Conservation (phyloP, 2,888 invertebrate species). For the Melanostoma mellinum region DNA sequence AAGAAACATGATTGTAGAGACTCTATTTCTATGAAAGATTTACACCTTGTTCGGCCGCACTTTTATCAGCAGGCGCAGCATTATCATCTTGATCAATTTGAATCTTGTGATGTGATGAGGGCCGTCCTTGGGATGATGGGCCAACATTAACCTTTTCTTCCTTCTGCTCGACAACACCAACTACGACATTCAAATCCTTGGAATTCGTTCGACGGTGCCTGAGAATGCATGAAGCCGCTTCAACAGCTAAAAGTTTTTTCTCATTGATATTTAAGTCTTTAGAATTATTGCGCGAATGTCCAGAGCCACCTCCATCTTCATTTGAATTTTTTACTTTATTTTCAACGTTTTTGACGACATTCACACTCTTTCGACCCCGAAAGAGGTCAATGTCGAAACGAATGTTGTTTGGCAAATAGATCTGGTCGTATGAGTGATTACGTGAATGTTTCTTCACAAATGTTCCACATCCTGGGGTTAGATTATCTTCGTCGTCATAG, state of each 20-base stretch:
- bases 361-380: slow-evolving; percentile 80
- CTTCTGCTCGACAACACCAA: slow-evolving; percentile 56
- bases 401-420: slow-evolving; percentile 82
- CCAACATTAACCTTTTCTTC: slow-evolving; percentile 38
- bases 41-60: slow-evolving; percentile 19
- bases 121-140: slow-evolving; percentile 75
- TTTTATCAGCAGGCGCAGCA: slow-evolving; percentile 74
- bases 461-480: slow-evolving; percentile 80
- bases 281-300: slow-evolving; percentile 84
- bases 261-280: slow-evolving; percentile 79
- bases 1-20: slow-evolving; percentile 30
- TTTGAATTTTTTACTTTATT: slow-evolving; percentile 81
- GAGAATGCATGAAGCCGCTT: slow-evolving; percentile 79
- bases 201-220: slow-evolving; percentile 86
- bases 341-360: slow-evolving; percentile 80
- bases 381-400: slow-evolving; percentile 81
- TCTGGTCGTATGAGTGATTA: slow-evolving; percentile 82
- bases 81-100: slow-evolving; percentile 81
- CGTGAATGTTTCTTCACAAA: slow-evolving; percentile 81
- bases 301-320: slow-evolving; percentile 77
- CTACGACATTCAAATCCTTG: slow-evolving; percentile 82
- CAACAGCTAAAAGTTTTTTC: slow-evolving; percentile 73
- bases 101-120: slow-evolving; percentile 80
- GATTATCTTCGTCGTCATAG: slow-evolving; percentile 79
- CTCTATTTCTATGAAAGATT: slow-evolving; percentile 51